Evolutionary conservation across 2,888 invertebrate genomes (phyloP).

Genomic region (Myopa testacea): DNA sequence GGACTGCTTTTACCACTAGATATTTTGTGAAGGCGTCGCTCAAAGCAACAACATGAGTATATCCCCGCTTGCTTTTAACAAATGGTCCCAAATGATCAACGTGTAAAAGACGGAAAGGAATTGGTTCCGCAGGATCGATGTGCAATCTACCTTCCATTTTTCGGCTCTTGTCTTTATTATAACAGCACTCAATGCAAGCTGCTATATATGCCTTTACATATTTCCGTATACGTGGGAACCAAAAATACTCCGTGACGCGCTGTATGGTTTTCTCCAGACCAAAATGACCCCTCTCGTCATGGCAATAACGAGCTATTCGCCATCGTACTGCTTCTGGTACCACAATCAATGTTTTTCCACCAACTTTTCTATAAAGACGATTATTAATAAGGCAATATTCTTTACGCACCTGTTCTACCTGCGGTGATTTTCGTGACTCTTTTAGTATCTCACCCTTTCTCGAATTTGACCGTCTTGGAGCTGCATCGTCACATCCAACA

Average conservation of each 20-base stretch:
- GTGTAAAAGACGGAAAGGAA: conserved; percentile 44
- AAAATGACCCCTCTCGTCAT: conserved; percentile 48
- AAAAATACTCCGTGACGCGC: conserved; percentile 40
- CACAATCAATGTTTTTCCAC: conserved; percentile 32
- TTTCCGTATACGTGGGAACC: conserved; percentile 47
- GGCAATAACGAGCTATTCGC: conserved; percentile 43
- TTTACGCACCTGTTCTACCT: conserved; percentile 39
- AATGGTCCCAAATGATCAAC: conserved; percentile 42
- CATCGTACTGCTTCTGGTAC: conserved; percentile 44
- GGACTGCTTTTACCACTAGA: background rate
- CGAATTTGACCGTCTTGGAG: conserved; percentile 40
- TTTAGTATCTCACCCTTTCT: conserved; percentile 39
- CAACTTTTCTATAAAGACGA: conserved; percentile 36
- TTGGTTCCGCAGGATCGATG: conserved; percentile 31
- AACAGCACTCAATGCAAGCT: conserved; percentile 43
- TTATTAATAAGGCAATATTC: conserved; percentile 42
- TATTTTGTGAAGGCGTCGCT: background rate
- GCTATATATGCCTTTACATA: conserved; percentile 43
- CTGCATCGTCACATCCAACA: conserved; percentile 42
- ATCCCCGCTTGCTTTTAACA: background rate
- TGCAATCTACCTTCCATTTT: conserved; percentile 40
- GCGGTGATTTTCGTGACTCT: conserved; percentile 29
- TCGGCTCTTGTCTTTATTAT: conserved; percentile 33
- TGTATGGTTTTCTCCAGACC: conserved; percentile 46
- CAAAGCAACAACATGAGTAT: background rate